Base-by-base conservation (phyloP, 2,113 vertebrate species). In the Vimba vimba region DNA sequence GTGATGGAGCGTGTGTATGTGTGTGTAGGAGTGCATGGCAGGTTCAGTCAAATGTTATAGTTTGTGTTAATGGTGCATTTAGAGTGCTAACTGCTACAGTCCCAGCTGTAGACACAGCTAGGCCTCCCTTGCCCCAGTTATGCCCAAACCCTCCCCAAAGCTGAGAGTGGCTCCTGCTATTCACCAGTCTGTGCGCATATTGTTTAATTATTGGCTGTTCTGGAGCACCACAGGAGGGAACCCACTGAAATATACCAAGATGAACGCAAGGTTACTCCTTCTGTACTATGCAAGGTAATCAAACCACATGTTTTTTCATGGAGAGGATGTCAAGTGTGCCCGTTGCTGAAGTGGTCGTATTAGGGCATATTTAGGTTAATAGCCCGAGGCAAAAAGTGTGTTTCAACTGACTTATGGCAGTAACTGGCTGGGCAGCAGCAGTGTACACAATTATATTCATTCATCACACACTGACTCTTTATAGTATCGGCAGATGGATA, bases 141-240 rank as follows among this genome's bases (percentile, higher is more conserved):
- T n/a, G 11, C 66, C 78, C 79, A 60, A 76, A 39, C 74, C 60
- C 68, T 12, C 79, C 45, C 19, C 6, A 27, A 69, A 77, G n/a
- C 64, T n/a, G 43, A 55, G 55, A 85, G 66, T 8, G 57, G 12
- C 81, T 82, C 85, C 88, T 82, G 83, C 86, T 87, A 88, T 87
- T 88, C 86, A 81, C 81, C 76, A 88, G 87, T 74, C 80, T 85
- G 85, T 86, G 81, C 88, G 87, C 81, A 86, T 88, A 88, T 89
- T 86, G 82, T 87, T 91, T 91, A 89, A 91, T 89, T 90, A 88
- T 89, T 91, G 88, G 84, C 88, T 86, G 85, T 80, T 78, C 76
- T 84, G 71, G 69, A 80, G 86, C 90, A 92, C 90, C 64, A 92
- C 89, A 85, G 88, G 94, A 85, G n/a, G 87, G 68, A 74, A 83